Conservation (phyloP, 2,888 invertebrate species). For the Ptilodon capucinus region DNA sequence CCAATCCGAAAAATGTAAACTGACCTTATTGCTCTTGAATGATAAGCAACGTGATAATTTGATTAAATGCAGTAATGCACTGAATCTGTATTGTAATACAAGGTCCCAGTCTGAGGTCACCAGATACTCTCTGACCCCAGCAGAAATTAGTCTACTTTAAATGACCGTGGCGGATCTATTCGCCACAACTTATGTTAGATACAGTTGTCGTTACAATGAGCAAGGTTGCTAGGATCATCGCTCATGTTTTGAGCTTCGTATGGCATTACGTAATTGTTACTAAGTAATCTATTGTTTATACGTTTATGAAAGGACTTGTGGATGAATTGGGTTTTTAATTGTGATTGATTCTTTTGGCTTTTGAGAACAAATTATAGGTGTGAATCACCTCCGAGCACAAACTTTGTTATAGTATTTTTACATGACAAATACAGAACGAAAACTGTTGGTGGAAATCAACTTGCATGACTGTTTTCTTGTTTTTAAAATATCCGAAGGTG, state of each 20-base stretch:
- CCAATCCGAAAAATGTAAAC: not conserved
- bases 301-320: not conserved
- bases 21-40: conserved; percentile 31
- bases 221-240: conserved; percentile 39
- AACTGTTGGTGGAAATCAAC: no score
- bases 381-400: no score
- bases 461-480: no score
- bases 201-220: conserved; percentile 33
- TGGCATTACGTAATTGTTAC: conserved; percentile 22
- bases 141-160: conserved; percentile 51
- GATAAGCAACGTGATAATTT: conserved; percentile 32
- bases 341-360: no score
- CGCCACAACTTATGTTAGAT: conserved; percentile 38
- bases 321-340: not conserved
- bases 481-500: not conserved
- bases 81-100: conserved; percentile 39
- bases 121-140: conserved; percentile 51
- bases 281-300: conserved; percentile 15
- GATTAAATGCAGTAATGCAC: conserved; percentile 40
- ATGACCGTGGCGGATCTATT: conserved; percentile 52
- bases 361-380: no score
- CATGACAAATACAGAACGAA: no score
- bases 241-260: conserved; percentile 20
- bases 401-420: no score
- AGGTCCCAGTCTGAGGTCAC: conserved; percentile 49